phyloP scores from a whole-genome alignment of 2,113 vertebrate species.

The Paramormyrops kingsleyae region DNA sequence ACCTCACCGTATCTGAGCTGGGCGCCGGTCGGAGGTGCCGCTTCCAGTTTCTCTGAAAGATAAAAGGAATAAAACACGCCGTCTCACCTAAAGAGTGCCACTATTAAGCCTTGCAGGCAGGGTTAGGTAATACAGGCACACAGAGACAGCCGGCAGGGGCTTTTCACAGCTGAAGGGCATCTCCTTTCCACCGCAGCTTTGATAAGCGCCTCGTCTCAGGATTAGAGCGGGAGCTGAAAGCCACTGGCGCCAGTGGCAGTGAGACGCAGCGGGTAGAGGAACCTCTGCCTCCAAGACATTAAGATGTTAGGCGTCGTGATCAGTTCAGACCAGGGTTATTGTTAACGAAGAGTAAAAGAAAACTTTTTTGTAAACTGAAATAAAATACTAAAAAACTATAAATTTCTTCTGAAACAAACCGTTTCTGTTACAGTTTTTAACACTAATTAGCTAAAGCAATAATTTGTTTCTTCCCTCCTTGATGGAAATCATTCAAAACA shows the following conservation, averaged over 20 bases:
- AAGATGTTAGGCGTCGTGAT: not conserved
- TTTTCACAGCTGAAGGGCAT: not conserved
- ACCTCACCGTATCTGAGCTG: constrained; percentile 72
- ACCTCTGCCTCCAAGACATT: not conserved
- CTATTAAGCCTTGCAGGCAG: not conserved
- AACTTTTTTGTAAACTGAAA: not conserved
- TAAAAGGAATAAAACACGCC: not conserved
- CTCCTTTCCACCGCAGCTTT: not conserved
- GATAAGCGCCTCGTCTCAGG: not conserved
- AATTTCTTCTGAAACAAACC: not conserved
- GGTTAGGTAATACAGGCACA: not conserved
- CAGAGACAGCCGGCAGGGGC: not conserved
- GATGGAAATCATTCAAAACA: not conserved
- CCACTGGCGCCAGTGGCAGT: not conserved
- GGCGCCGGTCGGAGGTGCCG: constrained; percentile 65
- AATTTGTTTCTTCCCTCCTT: not conserved
- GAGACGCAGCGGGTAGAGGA: not conserved
- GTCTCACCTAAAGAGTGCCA: not conserved
- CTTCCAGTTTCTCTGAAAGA: constrained; percentile 72
- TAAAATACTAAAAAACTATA: not conserved
- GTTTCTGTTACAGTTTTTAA: not conserved
- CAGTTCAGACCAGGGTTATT: not conserved
- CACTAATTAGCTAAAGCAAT: not conserved
- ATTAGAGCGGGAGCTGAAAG: not conserved
- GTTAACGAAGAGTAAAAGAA: not conserved